Percentiles rank a stretch among this genome's conserved stretches.
phyloP scores from a whole-genome alignment of 2,113 vertebrate species.

The Epinephelus lanceolatus region DNA sequence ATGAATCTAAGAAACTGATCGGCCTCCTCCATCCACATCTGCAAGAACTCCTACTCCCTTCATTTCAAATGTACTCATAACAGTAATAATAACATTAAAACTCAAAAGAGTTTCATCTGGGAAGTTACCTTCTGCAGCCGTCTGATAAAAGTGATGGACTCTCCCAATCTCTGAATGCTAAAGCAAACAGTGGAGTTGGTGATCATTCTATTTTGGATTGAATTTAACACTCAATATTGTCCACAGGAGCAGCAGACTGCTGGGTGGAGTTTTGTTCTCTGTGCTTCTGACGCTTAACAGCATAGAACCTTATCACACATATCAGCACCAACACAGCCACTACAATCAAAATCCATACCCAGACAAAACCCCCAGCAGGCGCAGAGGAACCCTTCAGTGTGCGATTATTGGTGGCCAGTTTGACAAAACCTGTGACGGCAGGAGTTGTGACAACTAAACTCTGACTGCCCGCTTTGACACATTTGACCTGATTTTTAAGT shows the following conservation, averaged over 20 bases:
- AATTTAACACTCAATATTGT: constrained; percentile 12
- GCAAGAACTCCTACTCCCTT: not conserved
- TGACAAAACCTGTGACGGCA: not conserved
- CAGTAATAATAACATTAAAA: too few species aligned
- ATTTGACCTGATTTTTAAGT: constrained; percentile 11
- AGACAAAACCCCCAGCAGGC: constrained; percentile 18
- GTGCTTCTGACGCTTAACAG: constrained; percentile 48
- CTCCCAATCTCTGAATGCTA: not conserved
- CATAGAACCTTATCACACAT: constrained; percentile 40
- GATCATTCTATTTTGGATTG: not conserved
- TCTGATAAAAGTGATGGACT: not conserved
- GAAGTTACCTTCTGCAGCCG: not conserved
- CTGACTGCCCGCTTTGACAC: not conserved
- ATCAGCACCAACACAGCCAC: constrained; percentile 31
- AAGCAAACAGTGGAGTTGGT: not conserved
- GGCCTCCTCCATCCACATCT: not conserved
- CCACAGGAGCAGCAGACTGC: not conserved
- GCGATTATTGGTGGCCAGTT: constrained; percentile 7
- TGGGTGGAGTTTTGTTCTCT: constrained; percentile 31
- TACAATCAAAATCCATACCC: constrained; percentile 57
- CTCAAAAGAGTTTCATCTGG: too few species aligned
- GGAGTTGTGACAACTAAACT: constrained; percentile 8
- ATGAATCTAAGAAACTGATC: not conserved
- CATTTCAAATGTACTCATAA: not conserved
- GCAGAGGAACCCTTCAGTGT: constrained; percentile 7